Percentiles rank a stretch among this genome's conserved stretches.
phyloP scores from a whole-genome alignment of 2,113 vertebrate genomes.

The Cebus imitator region DNA sequence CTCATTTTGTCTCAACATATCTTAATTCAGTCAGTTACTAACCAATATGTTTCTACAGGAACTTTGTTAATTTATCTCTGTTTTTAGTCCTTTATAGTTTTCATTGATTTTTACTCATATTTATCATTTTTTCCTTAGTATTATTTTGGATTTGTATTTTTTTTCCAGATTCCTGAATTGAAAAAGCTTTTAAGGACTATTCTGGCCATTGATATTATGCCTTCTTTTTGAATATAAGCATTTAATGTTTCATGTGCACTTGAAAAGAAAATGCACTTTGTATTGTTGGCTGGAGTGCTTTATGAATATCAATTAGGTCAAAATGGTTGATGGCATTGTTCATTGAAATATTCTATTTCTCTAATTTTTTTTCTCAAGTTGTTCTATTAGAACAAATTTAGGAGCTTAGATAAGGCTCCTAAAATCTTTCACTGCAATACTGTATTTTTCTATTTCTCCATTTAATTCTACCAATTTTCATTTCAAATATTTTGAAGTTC shows the following conservation, averaged over 20 bases:
- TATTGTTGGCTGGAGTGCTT: not conserved
- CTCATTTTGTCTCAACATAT: not conserved
- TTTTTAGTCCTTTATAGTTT: not conserved
- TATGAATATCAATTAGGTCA: not conserved
- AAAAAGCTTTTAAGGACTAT: not conserved
- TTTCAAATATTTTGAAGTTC: not conserved
- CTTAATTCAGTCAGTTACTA: not conserved
- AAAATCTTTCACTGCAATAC: not conserved
- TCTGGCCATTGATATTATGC: not conserved
- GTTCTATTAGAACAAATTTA: not conserved
- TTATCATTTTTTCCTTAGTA: not conserved
- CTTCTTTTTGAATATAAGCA: not conserved
- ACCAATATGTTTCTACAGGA: not conserved
- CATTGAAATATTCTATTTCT: not conserved
- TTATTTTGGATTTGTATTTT: not conserved
- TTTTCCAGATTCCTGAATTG: not conserved
- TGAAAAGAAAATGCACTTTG: not conserved
- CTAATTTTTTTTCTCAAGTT: not conserved
- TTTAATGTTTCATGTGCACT: not conserved
- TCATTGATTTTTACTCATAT: not conserved
- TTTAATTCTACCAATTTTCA: not conserved
- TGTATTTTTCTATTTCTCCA: not conserved
- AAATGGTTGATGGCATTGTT: not conserved
- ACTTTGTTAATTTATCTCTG: not conserved
- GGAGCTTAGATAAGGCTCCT: not conserved